Evolutionary conservation across 2,888 invertebrate species (phyloP).

Genomic region (Heteropelma amictum): DNA sequence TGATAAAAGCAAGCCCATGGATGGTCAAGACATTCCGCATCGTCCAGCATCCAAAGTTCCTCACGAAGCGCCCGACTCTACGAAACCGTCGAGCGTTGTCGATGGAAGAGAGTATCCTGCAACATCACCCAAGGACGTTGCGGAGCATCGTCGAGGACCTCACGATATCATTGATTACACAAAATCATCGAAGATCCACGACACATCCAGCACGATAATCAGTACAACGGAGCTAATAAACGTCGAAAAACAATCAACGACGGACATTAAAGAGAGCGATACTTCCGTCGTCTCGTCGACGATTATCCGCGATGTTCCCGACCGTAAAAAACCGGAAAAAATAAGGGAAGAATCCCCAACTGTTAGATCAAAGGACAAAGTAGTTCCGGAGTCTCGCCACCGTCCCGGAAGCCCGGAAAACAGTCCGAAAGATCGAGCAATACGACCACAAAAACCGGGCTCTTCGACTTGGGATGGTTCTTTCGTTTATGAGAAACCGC

Average conservation of each 20-base stretch:
- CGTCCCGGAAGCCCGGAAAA: slow-evolving; percentile 55
- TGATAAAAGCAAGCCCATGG: slow-evolving; percentile 38
- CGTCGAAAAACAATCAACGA: slow-evolving; percentile 54
- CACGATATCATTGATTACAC: slow-evolving; percentile 30
- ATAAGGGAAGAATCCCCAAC: slow-evolving; percentile 15
- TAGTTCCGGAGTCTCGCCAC: slow-evolving; percentile 1
- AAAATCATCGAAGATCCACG: slow-evolving; percentile 34
- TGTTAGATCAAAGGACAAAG: slow-evolving; percentile 27
- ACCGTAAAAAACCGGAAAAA: slow-evolving; percentile 24
- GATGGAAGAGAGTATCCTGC: slow-evolving; percentile 48
- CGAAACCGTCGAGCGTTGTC: slow-evolving; percentile 44
- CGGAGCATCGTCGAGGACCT: slow-evolving; percentile 31
- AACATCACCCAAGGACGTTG: slow-evolving; percentile 33
- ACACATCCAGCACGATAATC: slow-evolving; percentile 43
- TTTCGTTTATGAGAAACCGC: slow-evolving; percentile 62
- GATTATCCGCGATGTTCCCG: slow-evolving; percentile 29
- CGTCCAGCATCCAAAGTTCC: no score
- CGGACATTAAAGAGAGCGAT: slow-evolving; percentile 55
- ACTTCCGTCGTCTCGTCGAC: slow-evolving; percentile 50
- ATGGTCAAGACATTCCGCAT: slow-evolving; percentile 61
- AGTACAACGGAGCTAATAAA: slow-evolving; percentile 51
- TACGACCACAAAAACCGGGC: slow-evolving; percentile 59
- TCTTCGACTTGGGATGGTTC: slow-evolving; percentile 67
- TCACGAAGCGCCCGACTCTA: no score
- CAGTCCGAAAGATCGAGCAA: slow-evolving; percentile 50